A percentile compares a stretch with the other conserved stretches of the same genome.
These are phyloP conservation scores for Diabrotica balteata DNA, from an alignment of 2,888 invertebrate genomes.

Conservation along the genomic window DNA sequence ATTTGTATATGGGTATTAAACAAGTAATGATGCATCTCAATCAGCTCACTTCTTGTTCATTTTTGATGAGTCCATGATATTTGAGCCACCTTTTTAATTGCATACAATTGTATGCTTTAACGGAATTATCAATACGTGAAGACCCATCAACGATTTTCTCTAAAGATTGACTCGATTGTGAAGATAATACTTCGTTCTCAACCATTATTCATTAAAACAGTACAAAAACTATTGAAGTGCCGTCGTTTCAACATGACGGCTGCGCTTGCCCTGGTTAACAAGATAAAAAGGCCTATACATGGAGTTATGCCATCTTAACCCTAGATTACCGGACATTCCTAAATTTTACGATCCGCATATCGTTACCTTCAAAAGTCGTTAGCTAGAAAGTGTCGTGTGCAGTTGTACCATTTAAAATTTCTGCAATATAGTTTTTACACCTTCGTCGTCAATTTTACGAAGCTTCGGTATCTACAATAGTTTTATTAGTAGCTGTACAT, in stretches of 20 bases:
- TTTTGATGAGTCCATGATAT: background rate
- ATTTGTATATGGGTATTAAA: background rate
- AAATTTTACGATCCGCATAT: too few relatives aligned
- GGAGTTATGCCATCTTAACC: too few relatives aligned
- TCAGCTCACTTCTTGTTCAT: background rate
- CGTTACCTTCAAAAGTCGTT: too few relatives aligned
- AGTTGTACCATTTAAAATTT: too few relatives aligned
- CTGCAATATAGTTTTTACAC: too few relatives aligned
- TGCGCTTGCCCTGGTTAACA: background rate
- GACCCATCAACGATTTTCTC: background rate
- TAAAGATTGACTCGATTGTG: background rate
- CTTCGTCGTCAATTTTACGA: too few relatives aligned
- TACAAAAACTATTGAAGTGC: conserved; percentile 1
- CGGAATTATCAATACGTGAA: too few relatives aligned
- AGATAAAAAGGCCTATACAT: background rate
- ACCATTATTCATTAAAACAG: conserved; percentile 4
- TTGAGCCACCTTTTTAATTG: background rate
- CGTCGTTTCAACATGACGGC: conserved; percentile 1
- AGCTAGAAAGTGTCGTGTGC: too few relatives aligned
- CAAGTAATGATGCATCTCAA: background rate
- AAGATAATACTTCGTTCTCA: background rate
- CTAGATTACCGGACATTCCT: too few relatives aligned
- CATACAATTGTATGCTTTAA: background rate
- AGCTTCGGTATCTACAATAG: too few relatives aligned
- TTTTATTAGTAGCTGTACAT: too few relatives aligned